Conservation (phyloP, 1,140 invertebrate species). For the Leptinotarsa texana region DNA sequence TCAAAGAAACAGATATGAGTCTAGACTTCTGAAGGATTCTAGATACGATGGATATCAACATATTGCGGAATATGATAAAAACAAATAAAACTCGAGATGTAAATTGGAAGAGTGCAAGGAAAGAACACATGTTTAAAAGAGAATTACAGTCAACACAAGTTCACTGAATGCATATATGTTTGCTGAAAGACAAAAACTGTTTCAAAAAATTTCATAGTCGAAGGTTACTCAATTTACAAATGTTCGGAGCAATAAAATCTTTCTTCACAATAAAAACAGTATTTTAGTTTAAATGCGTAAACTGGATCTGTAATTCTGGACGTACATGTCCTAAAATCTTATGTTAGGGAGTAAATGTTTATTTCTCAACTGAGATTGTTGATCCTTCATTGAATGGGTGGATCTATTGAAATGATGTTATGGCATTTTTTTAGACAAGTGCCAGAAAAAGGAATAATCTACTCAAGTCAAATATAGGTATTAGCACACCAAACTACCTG, state of each 20-base stretch:
- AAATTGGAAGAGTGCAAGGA: not conserved
- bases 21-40: conserved; percentile 25
- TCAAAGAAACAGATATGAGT: too few species aligned
- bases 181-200: not conserved
- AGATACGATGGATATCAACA: conserved; percentile 27
- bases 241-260: not conserved
- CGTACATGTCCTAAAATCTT: too few species aligned
- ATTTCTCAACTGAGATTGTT: not conserved
- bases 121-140: not conserved
- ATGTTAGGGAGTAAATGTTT: not conserved
- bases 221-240: not conserved
- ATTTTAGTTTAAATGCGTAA: not conserved
- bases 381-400: not conserved
- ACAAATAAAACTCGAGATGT: too few species aligned
- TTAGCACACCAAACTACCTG: too few species aligned
- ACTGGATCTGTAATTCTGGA: not conserved
- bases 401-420: not conserved
- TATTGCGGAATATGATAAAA: conserved; percentile 9
- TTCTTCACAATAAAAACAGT: not conserved
- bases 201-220: not conserved
- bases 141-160: too few species aligned
- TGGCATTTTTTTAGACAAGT: not conserved
- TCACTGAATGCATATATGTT: too few species aligned
- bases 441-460: too few species aligned
- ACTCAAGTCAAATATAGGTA: too few species aligned